phyloP scores from a whole-genome alignment of 1,140 invertebrate species.

The Brachionus rotundiformis region DNA sequence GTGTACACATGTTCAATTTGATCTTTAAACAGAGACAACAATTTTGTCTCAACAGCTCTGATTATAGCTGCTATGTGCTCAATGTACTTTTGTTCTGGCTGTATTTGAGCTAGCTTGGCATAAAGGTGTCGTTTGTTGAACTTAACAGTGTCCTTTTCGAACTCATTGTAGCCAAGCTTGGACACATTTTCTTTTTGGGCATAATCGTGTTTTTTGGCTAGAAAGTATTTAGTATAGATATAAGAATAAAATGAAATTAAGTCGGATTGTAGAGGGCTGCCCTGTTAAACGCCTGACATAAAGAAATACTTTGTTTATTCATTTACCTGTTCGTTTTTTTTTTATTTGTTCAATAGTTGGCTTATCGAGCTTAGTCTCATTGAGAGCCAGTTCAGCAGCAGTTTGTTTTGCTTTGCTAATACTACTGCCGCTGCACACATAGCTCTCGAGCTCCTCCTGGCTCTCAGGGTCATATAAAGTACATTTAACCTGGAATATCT shows the following conservation, averaged over 20 bases:
- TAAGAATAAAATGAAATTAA: not conserved
- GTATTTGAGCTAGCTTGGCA: not conserved
- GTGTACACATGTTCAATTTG: not conserved
- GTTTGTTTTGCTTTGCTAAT: slow-evolving; percentile 17
- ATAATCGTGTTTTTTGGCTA: slow-evolving; percentile 25
- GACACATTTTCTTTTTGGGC: not conserved
- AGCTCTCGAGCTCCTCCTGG: not conserved
- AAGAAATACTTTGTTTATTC: not conserved
- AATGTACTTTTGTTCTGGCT: not conserved
- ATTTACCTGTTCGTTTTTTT: slow-evolving; percentile 11
- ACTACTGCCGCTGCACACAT: not conserved
- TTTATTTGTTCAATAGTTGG: not conserved
- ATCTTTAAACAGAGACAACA: not conserved
- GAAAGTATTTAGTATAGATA: not conserved
- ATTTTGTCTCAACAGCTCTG: not conserved
- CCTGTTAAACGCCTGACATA: not conserved
- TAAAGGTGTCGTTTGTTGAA: not conserved
- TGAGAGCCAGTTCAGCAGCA: not conserved
- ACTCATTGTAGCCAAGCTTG: not conserved
- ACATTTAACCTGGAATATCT: slow-evolving; percentile 28
- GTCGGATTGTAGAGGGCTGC: not conserved
- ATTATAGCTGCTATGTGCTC: not conserved
- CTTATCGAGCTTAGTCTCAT: not conserved
- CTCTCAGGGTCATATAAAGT: not conserved
- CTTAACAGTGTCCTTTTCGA: not conserved